A percentile compares a stretch with the other conserved stretches of the same genome.
phyloP scores from a whole-genome alignment of 1,140 invertebrate species.

The Micrasema longulum region DNA sequence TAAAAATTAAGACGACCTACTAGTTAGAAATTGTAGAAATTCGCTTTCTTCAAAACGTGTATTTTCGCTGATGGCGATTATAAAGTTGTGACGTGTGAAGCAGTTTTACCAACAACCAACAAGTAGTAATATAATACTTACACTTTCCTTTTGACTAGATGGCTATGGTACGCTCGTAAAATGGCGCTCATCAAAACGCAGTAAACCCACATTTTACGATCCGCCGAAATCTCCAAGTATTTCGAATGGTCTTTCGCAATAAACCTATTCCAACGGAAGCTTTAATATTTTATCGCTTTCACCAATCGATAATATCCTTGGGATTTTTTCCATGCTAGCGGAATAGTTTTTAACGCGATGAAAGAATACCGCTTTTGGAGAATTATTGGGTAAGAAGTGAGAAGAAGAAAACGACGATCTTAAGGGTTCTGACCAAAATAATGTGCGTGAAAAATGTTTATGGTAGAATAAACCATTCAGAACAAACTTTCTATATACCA shows the following conservation, averaged over 20 bases:
- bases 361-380: slow-evolving; percentile 3
- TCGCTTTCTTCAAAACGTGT: too few relatives aligned
- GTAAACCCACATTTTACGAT: slow-evolving; percentile 52
- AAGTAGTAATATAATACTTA: too few relatives aligned
- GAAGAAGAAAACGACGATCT: background rate
- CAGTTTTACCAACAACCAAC: too few relatives aligned
- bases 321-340: too few relatives aligned
- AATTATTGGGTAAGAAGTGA: background rate
- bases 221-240: slow-evolving; percentile 50
- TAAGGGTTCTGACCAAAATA: slow-evolving; percentile 20
- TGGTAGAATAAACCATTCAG: slow-evolving; percentile 46
- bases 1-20: too few relatives aligned
- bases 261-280: slow-evolving; percentile 11
- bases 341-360: background rate
- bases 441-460: slow-evolving; percentile 45
- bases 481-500: slow-evolving; percentile 8
- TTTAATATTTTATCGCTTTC: slow-evolving; percentile 21
- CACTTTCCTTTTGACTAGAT: slow-evolving; percentile 18
- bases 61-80: too few relatives aligned
- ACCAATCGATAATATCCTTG: background rate
- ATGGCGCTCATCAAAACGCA: slow-evolving; percentile 47
- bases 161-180: slow-evolving; percentile 45
- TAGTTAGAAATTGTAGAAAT: too few relatives aligned
- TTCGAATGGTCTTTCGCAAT: slow-evolving; percentile 6
- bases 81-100: too few relatives aligned